Evolutionary conservation across 2,797 vertebrate genomes (phyloP).

Genomic region (Gambelia wislizenii): DNA sequence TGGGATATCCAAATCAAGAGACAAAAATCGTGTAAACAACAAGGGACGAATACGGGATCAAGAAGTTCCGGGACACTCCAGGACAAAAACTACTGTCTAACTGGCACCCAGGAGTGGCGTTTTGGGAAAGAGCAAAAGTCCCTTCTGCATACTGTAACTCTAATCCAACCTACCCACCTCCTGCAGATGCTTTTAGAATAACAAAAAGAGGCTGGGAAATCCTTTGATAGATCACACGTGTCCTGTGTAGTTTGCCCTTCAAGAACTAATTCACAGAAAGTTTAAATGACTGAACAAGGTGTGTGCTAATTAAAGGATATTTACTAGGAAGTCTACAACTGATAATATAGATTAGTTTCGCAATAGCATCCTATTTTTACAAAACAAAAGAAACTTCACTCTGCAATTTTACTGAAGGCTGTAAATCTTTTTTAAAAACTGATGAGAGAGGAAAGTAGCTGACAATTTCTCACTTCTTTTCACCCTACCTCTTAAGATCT

Average conservation of each 20-base stretch:
- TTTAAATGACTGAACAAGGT: background rate
- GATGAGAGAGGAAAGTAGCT: background rate
- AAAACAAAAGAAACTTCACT: background rate
- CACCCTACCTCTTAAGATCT: background rate
- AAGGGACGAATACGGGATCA: too few relatives aligned
- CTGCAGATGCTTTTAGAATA: background rate
- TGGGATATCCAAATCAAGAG: too few relatives aligned
- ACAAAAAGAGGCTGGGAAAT: background rate
- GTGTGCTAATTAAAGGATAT: background rate
- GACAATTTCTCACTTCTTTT: background rate
- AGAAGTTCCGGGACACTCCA: too few relatives aligned
- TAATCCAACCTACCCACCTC: background rate
- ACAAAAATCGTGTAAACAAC: too few relatives aligned
- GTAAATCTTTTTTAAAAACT: background rate
- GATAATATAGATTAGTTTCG: background rate
- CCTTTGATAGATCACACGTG: background rate
- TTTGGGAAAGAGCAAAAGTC: background rate
- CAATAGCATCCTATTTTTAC: background rate
- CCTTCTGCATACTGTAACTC: background rate
- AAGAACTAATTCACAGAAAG: background rate
- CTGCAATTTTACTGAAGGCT: background rate
- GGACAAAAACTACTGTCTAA: too few relatives aligned
- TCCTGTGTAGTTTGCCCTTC: background rate
- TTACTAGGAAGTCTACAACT: background rate
- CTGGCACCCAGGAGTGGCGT: background rate